A percentile compares a stretch with the other conserved stretches of the same genome.
Evolutionary conservation across 1,140 invertebrate species (phyloP).

Genomic region (Pygmarrhopalites habei): DNA sequence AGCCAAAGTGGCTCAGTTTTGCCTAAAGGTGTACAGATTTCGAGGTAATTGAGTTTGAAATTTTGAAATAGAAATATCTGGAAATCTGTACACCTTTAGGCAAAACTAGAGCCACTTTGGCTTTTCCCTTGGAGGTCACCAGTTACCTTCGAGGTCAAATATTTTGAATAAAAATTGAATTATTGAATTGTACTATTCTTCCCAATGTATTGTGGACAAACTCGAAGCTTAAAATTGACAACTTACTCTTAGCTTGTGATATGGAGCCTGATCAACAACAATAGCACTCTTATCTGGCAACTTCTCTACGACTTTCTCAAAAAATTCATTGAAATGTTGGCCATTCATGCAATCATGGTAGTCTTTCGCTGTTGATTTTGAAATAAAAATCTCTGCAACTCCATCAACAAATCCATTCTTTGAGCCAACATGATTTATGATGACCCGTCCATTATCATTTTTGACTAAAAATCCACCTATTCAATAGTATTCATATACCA

Average conservation of each 20-base stretch:
- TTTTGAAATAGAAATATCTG: too few species aligned
- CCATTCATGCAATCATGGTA: constrained; percentile 26
- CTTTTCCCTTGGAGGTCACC: too few species aligned
- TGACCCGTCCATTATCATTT: constrained; percentile 9
- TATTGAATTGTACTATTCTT: neutral
- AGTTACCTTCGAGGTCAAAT: too few species aligned
- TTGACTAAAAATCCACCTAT: constrained; percentile 19
- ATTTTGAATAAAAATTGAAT: neutral
- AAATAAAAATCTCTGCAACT: constrained; percentile 19
- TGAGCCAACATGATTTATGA: constrained; percentile 16
- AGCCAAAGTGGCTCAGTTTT: too few species aligned
- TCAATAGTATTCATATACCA: neutral
- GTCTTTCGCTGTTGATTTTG: constrained; percentile 17
- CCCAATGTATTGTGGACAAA: neutral
- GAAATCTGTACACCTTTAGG: too few species aligned
- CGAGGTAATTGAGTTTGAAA: too few species aligned
- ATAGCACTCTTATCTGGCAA: constrained; percentile 15
- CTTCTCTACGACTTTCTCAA: neutral
- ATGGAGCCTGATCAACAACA: constrained; percentile 22
- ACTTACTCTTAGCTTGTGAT: constrained; percentile 11
- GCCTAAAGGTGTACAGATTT: too few species aligned
- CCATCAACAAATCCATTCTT: constrained; percentile 14
- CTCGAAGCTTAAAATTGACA: neutral
- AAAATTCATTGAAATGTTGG: constrained; percentile 18
- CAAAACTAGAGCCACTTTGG: too few species aligned